phyloP scores from a whole-genome alignment of 2,797 vertebrate genomes.

The Arrhamphus sclerolepis region DNA sequence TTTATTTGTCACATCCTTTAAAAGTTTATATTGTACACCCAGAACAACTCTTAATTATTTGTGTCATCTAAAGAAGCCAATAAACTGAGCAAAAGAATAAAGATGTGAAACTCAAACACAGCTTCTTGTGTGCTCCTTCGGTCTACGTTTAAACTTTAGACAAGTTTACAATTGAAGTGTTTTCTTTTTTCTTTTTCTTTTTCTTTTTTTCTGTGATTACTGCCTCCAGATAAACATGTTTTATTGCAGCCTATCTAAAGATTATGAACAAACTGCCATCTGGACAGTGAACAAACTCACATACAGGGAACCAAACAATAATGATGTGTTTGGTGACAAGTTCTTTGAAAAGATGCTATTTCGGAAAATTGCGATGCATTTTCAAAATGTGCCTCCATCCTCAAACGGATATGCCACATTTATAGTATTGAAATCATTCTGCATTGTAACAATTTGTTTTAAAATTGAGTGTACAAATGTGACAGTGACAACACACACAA shows the following conservation, averaged over 20 bases:
- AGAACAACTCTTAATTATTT: too few relatives aligned
- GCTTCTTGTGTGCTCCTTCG: too few relatives aligned
- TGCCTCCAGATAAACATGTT: constrained; percentile 12
- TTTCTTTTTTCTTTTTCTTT: too few relatives aligned
- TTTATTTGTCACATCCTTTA: too few relatives aligned
- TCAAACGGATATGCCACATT: constrained; percentile 25
- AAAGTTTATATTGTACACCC: too few relatives aligned
- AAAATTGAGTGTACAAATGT: constrained; percentile 19
- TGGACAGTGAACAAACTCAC: constrained; percentile 11
- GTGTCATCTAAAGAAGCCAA: too few relatives aligned
- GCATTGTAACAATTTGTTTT: constrained; percentile 9
- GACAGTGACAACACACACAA: constrained; percentile 8
- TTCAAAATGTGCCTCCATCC: constrained; percentile 22
- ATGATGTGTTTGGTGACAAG: constrained; percentile 30
- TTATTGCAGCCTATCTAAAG: constrained; percentile 15
- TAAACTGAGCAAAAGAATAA: too few relatives aligned
- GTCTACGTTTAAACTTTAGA: too few relatives aligned
- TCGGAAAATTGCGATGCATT: constrained; percentile 31
- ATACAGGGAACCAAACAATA: constrained; percentile 29
- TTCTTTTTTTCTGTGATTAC: constrained; percentile 6
- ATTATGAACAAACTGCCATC: constrained; percentile 26
- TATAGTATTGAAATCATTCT: constrained; percentile 21
- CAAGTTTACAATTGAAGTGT: constrained; percentile 5
- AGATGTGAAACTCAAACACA: too few relatives aligned
- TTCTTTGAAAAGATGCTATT: constrained; percentile 35